Evolutionary conservation across 1,140 invertebrate genomes (phyloP), one percentile per base, ranked within the genome.

Genomic region (Bombus balteatus): DNA sequence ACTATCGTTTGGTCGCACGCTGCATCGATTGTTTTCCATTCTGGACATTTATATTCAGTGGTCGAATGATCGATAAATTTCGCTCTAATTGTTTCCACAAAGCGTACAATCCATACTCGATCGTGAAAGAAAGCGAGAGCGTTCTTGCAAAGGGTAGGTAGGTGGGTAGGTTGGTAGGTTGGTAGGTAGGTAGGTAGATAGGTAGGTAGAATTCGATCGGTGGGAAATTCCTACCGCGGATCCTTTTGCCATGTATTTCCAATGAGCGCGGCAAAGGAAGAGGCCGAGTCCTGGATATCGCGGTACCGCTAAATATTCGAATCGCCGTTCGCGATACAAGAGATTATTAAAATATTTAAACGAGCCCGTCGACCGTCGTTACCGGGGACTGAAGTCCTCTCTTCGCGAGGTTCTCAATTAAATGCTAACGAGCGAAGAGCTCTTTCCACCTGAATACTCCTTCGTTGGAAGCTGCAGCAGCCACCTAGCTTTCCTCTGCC

Each of bases 341-440:
- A 92, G 91, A 92, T 92, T 92, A 92, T 92, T 92, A 92, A 92
- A 92, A 92, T 92, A 91, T 92, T 92, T 92, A 92, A 92, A 92
- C 91, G 90, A 92, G 90, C 87, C 87, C 89, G 91, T 87, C 87
- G 86, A 89, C 89, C 84, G 90, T 92, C 90, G 92, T 91, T 92
- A 89, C 77, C 47, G 81, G 62, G 37, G 57, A 62, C 72, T 41
- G 71, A 73, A 85, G 88, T 73, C 73, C 82, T 62, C 65, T 43
- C 74, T 83, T 87, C 89, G 89, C 88, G 79, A 92, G 90, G 86
- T 92, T 92, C 92, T 92, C 92, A 92, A 92, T 92, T 92, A 92
- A 92, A 92, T 92, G 91, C 92, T 92, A 92, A 92, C 92, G 90
- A 92, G 92, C 91, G 90, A 92, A 91, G 91, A 92, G 92, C 91